phyloP scores from a whole-genome alignment of 1,140 invertebrate species.

The Nasonia vitripennis region DNA sequence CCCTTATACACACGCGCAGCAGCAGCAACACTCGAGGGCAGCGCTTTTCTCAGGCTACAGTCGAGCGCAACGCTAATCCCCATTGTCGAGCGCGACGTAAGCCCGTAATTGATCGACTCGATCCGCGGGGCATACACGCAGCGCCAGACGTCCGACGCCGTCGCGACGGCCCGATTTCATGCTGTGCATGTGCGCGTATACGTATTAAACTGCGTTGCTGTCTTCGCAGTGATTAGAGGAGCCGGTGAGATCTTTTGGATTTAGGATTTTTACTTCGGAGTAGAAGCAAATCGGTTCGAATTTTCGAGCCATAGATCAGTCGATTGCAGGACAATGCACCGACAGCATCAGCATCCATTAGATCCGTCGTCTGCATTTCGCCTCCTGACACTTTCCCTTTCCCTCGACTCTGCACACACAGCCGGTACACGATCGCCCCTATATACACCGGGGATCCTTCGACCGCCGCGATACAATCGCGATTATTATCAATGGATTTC shows the following conservation, averaged over 20 bases:
- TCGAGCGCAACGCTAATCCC: conserved; percentile 61
- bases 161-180: conserved; percentile 38
- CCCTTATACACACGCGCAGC: too few relatives aligned
- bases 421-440: background rate
- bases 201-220: too few relatives aligned
- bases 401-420: background rate
- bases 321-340: background rate
- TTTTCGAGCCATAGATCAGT: too few relatives aligned
- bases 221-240: too few relatives aligned
- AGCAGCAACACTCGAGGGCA: background rate
- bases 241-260: too few relatives aligned
- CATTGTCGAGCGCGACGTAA: conserved; percentile 68
- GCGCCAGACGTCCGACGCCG: conserved; percentile 17
- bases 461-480: conserved; percentile 61
- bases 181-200: too few relatives aligned
- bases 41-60: background rate
- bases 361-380: background rate
- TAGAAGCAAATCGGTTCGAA: too few relatives aligned
- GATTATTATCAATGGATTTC: conserved; percentile 67
- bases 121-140: conserved; percentile 59
- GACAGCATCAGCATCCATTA: conserved; percentile 6
- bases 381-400: conserved; percentile 24
- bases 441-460: conserved; percentile 11
- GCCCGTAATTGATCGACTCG: conserved; percentile 71
- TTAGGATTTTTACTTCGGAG: too few relatives aligned